A percentile compares a stretch with the other conserved stretches of the same genome.
Evolutionary conservation across 37 sponge, comb jelly and placozoan genomes (phyloP).

Genomic region (Cladorhizidae sp.): DNA sequence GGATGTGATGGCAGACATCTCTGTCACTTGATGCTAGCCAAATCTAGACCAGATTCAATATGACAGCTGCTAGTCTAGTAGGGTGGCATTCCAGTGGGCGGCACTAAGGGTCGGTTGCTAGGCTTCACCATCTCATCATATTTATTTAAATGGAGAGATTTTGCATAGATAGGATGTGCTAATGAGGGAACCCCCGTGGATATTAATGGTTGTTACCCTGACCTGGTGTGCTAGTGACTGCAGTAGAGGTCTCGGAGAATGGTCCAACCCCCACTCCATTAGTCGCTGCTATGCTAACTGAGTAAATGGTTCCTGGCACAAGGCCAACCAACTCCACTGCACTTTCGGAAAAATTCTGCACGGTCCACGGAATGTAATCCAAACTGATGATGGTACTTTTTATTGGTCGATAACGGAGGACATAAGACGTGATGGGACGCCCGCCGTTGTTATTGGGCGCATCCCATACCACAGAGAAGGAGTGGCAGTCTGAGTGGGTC

Average conservation of each 20-base stretch:
- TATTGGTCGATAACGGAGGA: conserved; percentile 3
- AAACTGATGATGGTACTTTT: neutral
- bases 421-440: conserved; percentile 1
- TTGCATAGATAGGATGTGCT: too few species aligned
- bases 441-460: neutral
- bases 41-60: too few species aligned
- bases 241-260: conserved; percentile 5
- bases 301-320: neutral
- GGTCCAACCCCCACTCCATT: conserved; percentile 6
- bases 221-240: neutral
- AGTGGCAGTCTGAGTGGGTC: neutral
- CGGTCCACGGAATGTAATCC: conserved; percentile 1
- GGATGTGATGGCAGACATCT: too few species aligned
- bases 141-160: too few species aligned
- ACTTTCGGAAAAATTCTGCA: neutral
- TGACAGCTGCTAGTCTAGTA: too few species aligned
- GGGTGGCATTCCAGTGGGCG: too few species aligned
- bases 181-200: too few species aligned
- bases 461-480: conserved; percentile 4
- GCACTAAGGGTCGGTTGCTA: too few species aligned
- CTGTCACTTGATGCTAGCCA: too few species aligned
- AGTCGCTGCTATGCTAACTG: conserved; percentile 13
- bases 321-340: neutral
- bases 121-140: too few species aligned
- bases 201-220: too few species aligned